Conservation (phyloP, 2,113 vertebrate species). For the Xyliphius kryptos region DNA sequence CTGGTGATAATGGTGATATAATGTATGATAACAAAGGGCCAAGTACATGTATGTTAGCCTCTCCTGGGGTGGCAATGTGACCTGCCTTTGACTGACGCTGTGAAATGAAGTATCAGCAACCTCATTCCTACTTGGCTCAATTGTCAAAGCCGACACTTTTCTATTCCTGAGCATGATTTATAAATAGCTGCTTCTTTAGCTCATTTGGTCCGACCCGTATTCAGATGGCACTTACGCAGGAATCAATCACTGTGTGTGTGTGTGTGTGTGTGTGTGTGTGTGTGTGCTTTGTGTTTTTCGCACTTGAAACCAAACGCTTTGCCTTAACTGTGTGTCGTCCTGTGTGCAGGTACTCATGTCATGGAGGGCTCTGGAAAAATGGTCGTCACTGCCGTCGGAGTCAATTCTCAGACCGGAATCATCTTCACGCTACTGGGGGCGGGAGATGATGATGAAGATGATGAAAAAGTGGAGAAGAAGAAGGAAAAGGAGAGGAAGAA, state of each 20-base stretch:
- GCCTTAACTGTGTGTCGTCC: constrained; percentile 12
- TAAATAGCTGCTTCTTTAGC: constrained; percentile 9
- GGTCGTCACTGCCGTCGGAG: constrained; percentile 92
- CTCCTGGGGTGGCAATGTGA: too few relatives aligned
- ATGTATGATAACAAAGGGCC: too few relatives aligned
- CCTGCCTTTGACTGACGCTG: neutral
- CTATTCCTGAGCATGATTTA: too few relatives aligned
- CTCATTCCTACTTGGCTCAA: neutral
- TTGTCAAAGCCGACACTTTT: neutral
- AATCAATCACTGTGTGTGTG: constrained; percentile 11
- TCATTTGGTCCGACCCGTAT: constrained; percentile 19
- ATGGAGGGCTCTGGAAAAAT: constrained; percentile 99
- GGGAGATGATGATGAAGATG: constrained; percentile 83
- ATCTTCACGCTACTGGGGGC: constrained; percentile 93
- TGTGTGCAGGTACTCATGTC: constrained; percentile 86
- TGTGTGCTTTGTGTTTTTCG: constrained; percentile 23
- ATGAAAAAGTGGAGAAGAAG: constrained; percentile 80
- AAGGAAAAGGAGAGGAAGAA: constrained; percentile 93
- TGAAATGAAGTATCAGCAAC: neutral
- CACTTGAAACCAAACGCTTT: neutral
- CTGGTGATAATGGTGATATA: too few relatives aligned
- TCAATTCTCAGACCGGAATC: constrained; percentile 99
- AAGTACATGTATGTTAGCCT: too few relatives aligned
- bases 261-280: constrained; percentile 26
- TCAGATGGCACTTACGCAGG: constrained; percentile 19